Base-by-base conservation (phyloP, 2,797 vertebrate genomes). In the Bovichtus diacanthus region DNA sequence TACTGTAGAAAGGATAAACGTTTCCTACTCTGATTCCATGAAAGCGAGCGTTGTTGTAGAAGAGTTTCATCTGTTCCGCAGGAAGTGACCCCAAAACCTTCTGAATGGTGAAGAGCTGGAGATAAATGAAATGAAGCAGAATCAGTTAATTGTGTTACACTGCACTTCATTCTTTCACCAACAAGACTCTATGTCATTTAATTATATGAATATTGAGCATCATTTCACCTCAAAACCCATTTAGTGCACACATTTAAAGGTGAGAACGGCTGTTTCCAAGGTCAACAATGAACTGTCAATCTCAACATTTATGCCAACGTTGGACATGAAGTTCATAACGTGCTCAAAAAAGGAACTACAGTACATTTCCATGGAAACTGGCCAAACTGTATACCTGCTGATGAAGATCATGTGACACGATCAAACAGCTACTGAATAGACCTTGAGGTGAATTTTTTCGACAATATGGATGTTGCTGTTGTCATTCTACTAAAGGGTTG, bases 11-110 rank as follows among this genome's bases (percentile, higher is more conserved):
- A 56, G 3, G n/a, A 64, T 29, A 5, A 70, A 25, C 0, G 27
- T 82, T 64, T 83, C 92, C 85, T 95, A 99, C 97, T 95, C 97
- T 92, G 89, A 99, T 94, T 70, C 97, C 97, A 55, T 98, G 97
- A 90, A 99, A 98, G 71, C 97, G 97, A 88, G 97, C 96, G 93
- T 99, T 99, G 94, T 97, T 98, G 80, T 98, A 98, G 93, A 98
- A 99, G 78, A 99, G 97, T 86, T 99, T 98, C 97, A 98, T 99
- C 92, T 99, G 97, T 83, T 99, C 97, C 1, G 97, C 94, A 72
- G 97, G 97, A 88, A 98, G 95, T 0, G 97, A 95, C 87, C 97
- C 97, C 83, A 98, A 93, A 88, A 98, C 97, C 93, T 97, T 98
- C 95, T 99, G 97, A 87, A 99, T 98, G 88, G 97, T 98, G 87